These are phyloP conservation scores for Acanthosepion lycidas DNA, from an alignment of 2,888 invertebrate genomes.

Conservation along the genomic window DNA sequence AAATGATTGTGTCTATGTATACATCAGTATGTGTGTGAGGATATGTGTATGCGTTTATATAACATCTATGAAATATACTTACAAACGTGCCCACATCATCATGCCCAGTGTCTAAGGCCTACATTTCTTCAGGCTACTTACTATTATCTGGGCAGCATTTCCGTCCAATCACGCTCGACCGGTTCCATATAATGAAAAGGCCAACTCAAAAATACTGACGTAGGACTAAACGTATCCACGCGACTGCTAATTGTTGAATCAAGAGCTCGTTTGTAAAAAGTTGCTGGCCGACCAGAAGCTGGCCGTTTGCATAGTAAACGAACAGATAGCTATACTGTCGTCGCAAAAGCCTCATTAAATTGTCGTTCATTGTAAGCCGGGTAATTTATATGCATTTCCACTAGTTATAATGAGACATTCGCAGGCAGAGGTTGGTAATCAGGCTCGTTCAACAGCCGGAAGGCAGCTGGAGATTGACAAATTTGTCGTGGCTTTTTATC, in stretches of 20 bases:
- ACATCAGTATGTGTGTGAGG: background rate
- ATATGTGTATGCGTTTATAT: background rate
- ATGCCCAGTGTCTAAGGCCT: background rate
- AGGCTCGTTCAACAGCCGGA: background rate
- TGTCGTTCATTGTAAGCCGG: background rate
- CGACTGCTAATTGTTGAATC: background rate
- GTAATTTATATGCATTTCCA: background rate
- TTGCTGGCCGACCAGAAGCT: background rate
- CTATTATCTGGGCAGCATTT: background rate
- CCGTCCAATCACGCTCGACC: background rate
- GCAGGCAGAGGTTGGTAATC: background rate
- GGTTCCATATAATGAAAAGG: background rate
- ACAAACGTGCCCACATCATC: background rate
- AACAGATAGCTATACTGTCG: background rate
- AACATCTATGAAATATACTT: background rate
- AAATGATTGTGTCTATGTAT: too few relatives aligned
- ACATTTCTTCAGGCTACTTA: background rate
- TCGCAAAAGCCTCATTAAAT: background rate
- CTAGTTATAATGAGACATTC: background rate
- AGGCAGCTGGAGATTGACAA: background rate
- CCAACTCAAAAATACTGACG: background rate
- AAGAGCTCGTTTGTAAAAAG: constrained; percentile 25
- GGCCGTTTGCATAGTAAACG: background rate
- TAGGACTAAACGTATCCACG: background rate
- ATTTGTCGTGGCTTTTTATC: background rate